Evolutionary conservation across 1,140 invertebrate species (phyloP).

Genomic region (Drosophila arawakana): DNA sequence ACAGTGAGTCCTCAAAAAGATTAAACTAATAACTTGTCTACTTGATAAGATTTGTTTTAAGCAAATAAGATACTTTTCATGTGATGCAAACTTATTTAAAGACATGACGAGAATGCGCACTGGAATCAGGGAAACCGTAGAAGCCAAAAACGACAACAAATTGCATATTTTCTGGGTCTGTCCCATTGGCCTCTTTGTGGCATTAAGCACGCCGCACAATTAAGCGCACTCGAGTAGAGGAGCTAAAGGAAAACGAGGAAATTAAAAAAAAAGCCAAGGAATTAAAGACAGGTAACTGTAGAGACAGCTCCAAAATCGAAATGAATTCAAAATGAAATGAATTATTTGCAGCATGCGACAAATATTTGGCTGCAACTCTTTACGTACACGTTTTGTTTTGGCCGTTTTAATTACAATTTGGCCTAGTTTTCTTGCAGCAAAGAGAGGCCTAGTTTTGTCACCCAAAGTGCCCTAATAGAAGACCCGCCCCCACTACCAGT

Average conservation of each 20-base stretch:
- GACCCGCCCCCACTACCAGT: neutral
- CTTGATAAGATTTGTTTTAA: too few species aligned
- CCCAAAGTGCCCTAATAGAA: neutral
- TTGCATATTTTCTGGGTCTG: slow-evolving; percentile 31
- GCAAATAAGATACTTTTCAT: too few species aligned
- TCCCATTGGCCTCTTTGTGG: slow-evolving; percentile 34
- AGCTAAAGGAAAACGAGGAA: neutral
- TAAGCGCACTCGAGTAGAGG: slow-evolving; percentile 29
- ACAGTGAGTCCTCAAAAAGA: too few species aligned
- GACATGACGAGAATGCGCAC: too few species aligned
- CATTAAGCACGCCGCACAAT: slow-evolving; percentile 46
- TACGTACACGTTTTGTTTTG: slow-evolving; percentile 47
- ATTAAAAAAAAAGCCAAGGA: neutral
- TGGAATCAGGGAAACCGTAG: slow-evolving; percentile 21
- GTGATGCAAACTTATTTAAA: too few species aligned
- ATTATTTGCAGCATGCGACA: slow-evolving; percentile 60
- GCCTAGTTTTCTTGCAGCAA: slow-evolving; percentile 39
- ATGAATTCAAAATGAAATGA: slow-evolving; percentile 2
- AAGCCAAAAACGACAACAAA: slow-evolving; percentile 1
- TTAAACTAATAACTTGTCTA: too few species aligned
- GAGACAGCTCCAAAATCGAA: neutral
- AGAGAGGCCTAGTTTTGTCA: slow-evolving; percentile 1
- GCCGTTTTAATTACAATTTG: slow-evolving; percentile 68
- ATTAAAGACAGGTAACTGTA: neutral
- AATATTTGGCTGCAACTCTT: slow-evolving; percentile 35